These are phyloP conservation scores for Fopius arisanus DNA, from an alignment of 1,140 invertebrate genomes.

Conservation along the genomic window DNA sequence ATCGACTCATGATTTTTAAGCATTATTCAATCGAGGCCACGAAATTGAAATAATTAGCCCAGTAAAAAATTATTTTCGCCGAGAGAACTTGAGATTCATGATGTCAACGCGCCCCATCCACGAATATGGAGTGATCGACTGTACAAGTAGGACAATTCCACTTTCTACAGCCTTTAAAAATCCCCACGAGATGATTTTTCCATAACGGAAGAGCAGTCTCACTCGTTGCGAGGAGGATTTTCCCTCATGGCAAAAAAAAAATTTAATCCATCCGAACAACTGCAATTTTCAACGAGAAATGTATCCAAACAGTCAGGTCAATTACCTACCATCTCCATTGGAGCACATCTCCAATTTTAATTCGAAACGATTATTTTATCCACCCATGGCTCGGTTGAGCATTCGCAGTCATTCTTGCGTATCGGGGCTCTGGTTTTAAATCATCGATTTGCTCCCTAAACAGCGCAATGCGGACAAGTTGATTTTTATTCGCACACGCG, in stretches of 20 bases:
- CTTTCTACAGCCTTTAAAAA: constrained; percentile 24
- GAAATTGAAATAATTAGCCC: neutral
- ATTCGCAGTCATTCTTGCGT: neutral
- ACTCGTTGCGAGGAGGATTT: neutral
- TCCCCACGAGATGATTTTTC: neutral
- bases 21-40: neutral
- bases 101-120: neutral
- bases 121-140: constrained; percentile 24
- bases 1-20: neutral
- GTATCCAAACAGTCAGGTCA: neutral
- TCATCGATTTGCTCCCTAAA: neutral
- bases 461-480: constrained; percentile 19
- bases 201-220: constrained; percentile 3
- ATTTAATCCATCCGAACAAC: neutral
- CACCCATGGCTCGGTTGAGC: neutral
- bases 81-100: constrained; percentile 23
- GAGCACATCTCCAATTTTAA: constrained; percentile 11
- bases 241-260: neutral
- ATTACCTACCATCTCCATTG: neutral
- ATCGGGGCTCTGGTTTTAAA: neutral
- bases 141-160: constrained; percentile 28
- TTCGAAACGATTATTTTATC: constrained; percentile 12
- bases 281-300: neutral
- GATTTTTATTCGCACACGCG: neutral
- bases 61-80: neutral